Evolutionary conservation across 2,797 vertebrate genomes (phyloP), one percentile per base, ranked within the genome.

Genomic region (Tachyglossus aculeatus): DNA sequence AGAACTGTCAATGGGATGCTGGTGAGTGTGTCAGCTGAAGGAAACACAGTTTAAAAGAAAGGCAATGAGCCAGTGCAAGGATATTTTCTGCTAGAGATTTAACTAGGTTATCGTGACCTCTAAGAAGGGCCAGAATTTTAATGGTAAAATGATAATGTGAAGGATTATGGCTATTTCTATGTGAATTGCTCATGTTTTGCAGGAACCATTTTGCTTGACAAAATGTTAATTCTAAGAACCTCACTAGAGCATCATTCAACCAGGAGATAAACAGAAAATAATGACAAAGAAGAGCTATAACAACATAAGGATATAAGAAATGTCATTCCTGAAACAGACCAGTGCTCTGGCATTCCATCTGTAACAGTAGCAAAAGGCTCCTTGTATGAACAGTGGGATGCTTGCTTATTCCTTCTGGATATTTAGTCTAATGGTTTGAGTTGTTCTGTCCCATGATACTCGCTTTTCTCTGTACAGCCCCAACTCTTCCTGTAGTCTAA

Each of bases 121-220:
- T 0, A 1, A 74, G 73, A 88, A 50, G 57, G 71, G 70, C 67
- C 80, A 83, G 78, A 63, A 86, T 74, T 83, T 77, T 82, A 88
- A 88, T 72, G 71, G 71, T 52, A 73, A 86, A 56, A 82, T 87
- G 80, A 74, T 82, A 88, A 86, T 84, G 76, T 71, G 82, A 85
- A 84, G 79, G 57, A 80, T 89, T 88, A 88, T 71, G 70, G 80
- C 79, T 78, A 87, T 88, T 67, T 80, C 84, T 81, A 67, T 82
- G 86, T 63, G 84, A 88, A 91, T 88, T 83, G 80, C 71, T 70
- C 84, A 85, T 77, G 81, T 86, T 90, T 89, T 89, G 86, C 85
- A 85, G 58, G 79, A 83, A 76, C 0, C 0, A 0, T 81, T 88
- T 71, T 86, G 80, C 65, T 87, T 78, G 81, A 82, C 59, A 71